Evolutionary conservation across 2,113 vertebrate genomes (phyloP).

Genomic region (Hemibagrus wyckioides): DNA sequence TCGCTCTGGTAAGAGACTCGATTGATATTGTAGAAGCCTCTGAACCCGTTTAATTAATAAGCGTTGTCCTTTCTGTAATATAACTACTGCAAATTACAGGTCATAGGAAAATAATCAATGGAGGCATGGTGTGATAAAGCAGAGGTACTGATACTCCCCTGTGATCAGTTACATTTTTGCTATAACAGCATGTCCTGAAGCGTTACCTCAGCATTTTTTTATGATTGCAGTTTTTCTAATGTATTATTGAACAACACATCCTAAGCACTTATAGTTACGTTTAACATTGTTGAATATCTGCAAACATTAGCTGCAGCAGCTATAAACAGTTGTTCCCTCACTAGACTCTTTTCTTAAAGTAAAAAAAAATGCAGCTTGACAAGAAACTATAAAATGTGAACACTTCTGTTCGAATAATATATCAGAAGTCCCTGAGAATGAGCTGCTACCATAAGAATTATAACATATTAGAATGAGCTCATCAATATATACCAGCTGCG

Average conservation of each 20-base stretch:
- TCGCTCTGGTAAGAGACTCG: slow-evolving; percentile 85
- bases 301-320: neutral
- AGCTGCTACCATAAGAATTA: neutral
- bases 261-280: neutral
- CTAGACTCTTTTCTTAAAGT: neutral
- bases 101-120: neutral
- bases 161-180: neutral
- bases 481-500: neutral
- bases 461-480: too few species aligned
- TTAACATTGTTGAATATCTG: neutral
- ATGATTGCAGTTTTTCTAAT: neutral
- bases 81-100: neutral
- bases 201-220: neutral
- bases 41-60: neutral
- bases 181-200: neutral
- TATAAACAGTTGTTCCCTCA: neutral
- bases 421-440: neutral
- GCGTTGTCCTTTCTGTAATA: neutral
- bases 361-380: neutral
- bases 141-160: neutral
- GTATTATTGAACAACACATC: neutral
- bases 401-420: neutral
- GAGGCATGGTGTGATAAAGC: neutral
- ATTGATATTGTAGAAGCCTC: neutral
- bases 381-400: neutral